Evolutionary conservation across 2,797 vertebrate species (phyloP), one percentile per base, ranked within the genome.

Genomic region (Otolemur crassicaudatus): DNA sequence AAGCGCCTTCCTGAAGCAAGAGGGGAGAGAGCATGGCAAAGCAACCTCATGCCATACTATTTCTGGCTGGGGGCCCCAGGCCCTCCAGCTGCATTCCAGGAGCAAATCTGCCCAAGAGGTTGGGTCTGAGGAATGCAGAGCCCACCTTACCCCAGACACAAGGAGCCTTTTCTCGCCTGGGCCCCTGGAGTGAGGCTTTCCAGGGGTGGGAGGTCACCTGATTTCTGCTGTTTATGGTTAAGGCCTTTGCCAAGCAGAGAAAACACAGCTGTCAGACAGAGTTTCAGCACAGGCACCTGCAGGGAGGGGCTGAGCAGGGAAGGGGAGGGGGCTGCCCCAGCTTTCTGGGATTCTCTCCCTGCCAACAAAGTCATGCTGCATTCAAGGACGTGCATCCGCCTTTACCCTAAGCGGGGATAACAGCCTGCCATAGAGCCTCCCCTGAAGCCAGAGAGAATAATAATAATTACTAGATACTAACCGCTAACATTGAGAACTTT

Each of bases 241-340:
- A 93, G 82, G 22, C 72, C 87, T 90, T 90, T 63, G 53, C 88
- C 56, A 34, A 4, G 0, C 96, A 97, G 98, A 96, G 94, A 97
- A 98, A 98, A 98, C 98, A 98, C 98, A 98, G 97, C 97, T 98
- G 98, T 77, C 94, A 11, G 2, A 2, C 19, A n/a, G 94, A 90
- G 94, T 31, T 72, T 93, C 61, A 0, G 10, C 75, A 63, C 27
- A 67, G 0, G 0, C 97, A 98, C 97, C 97, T 98, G 98, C 90
- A 37, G 61, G 83, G 76, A 73, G 76, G 37, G 20, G 14, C 60
- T 0, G 0, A 90, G 65, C 34, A 5, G 4, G 11, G 19, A 46
- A 53, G 72, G 11, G 25, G 63, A 43, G 40, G 14, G 40, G 65
- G n/a, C 67, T 61, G 29, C 70, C 49, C 49, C 22, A 84, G n/a